These are phyloP conservation scores for Labeo calbasu DNA, from an alignment of 2,797 vertebrate genomes.

Conservation along the genomic window DNA sequence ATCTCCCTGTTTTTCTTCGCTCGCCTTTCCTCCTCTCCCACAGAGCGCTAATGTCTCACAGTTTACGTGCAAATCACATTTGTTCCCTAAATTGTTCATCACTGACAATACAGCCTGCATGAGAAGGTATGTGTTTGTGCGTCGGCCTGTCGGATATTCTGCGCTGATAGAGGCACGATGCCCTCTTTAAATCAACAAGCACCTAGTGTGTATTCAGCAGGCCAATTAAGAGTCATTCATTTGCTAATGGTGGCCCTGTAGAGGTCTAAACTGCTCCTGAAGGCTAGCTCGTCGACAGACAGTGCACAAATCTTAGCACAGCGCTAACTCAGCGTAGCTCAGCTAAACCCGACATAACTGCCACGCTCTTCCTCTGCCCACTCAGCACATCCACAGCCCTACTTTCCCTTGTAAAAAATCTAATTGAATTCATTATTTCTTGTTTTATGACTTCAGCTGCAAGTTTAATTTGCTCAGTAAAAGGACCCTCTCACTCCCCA, in stretches of 20 bases:
- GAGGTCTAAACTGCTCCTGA: constrained; percentile 77
- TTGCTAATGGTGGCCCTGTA: constrained; percentile 80
- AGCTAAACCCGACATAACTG: constrained; percentile 71
- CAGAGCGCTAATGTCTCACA: constrained; percentile 55
- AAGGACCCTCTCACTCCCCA: constrained; percentile 64
- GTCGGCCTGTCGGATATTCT: not conserved
- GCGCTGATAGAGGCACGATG: constrained; percentile 45
- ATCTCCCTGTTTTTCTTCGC: constrained; percentile 38
- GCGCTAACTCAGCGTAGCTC: constrained; percentile 65
- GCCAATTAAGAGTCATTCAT: constrained; percentile 83
- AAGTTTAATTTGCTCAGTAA: constrained; percentile 83
- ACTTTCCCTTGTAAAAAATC: constrained; percentile 80
- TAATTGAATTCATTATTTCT: constrained; percentile 86
- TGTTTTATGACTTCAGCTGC: constrained; percentile 81
- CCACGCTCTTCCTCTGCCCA: constrained; percentile 72
- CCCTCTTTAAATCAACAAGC: constrained; percentile 77
- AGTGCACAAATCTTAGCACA: constrained; percentile 67
- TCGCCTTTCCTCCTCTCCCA: constrained; percentile 43
- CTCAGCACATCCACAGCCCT: constrained; percentile 78
- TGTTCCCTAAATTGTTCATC: constrained; percentile 49
- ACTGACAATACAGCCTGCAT: constrained; percentile 49
- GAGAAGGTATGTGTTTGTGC: constrained; percentile 27
- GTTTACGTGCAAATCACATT: constrained; percentile 52
- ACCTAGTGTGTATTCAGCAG: constrained; percentile 76
- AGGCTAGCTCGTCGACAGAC: constrained; percentile 67